Conservation (phyloP, 2,113 vertebrate genomes). For the Ictalurus furcatus region DNA sequence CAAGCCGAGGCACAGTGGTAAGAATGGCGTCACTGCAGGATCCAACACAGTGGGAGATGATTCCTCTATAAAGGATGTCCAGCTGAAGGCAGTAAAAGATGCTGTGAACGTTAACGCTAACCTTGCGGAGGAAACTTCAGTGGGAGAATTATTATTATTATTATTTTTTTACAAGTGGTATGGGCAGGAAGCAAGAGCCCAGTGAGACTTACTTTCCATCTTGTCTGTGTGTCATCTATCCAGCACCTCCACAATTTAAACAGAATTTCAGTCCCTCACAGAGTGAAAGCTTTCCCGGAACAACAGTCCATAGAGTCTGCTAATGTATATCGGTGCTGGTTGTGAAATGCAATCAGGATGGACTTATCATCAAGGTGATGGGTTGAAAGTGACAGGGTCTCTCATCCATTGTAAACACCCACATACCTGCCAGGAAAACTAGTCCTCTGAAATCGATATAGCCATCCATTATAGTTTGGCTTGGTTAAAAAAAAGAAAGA, state of each 20-base stretch:
- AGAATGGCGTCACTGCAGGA: constrained; percentile 26
- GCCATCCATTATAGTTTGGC: neutral
- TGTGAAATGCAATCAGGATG: constrained; percentile 41
- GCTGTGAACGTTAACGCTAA: constrained; percentile 25
- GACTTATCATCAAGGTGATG: constrained; percentile 27
- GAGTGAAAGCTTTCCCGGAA: constrained; percentile 31
- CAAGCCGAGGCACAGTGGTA: constrained; percentile 62
- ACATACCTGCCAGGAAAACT: constrained; percentile 23
- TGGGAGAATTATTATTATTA: neutral
- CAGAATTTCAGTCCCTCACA: constrained; percentile 31
- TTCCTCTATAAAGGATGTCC: constrained; percentile 38
- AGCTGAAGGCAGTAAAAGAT: constrained; percentile 49
- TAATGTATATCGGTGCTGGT: constrained; percentile 15
- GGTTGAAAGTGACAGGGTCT: constrained; percentile 34
- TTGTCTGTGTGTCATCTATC: constrained; percentile 26
- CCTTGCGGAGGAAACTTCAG: constrained; percentile 23
- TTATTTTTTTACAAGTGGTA: constrained; percentile 15
- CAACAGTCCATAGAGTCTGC: constrained; percentile 1
- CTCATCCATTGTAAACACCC: constrained; percentile 18
- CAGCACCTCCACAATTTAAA: constrained; percentile 14
- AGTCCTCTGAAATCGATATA: neutral
- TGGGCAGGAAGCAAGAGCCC: neutral
- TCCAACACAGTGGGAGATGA: constrained; percentile 19
- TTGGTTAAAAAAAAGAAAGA: neutral
- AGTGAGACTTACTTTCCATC: neutral